These are phyloP conservation scores for Calliopsis andreniformis DNA, from an alignment of 1,140 invertebrate species.

Conservation along the genomic window DNA sequence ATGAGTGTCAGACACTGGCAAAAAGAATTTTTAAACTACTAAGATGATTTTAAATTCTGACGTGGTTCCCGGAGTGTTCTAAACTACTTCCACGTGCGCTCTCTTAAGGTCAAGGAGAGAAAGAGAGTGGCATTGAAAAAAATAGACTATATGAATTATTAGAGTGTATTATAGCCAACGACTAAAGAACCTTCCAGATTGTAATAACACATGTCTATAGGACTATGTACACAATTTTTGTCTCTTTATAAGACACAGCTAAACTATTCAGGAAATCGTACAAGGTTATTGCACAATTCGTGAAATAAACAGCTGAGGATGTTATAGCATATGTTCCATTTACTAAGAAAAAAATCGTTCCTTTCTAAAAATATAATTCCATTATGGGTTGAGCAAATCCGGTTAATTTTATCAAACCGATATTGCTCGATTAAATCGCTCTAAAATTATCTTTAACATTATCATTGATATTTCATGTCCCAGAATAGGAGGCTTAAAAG, in stretches of 20 bases:
- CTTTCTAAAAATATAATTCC: neutral
- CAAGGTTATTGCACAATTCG: constrained; percentile 18
- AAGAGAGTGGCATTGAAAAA: neutral
- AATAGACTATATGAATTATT: constrained; percentile 31
- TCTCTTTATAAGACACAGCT: neutral
- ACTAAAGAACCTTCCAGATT: constrained; percentile 6
- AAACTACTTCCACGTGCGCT: neutral
- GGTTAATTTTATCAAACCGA: neutral
- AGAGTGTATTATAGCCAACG: constrained; percentile 2
- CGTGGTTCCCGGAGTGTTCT: neutral
- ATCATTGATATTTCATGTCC: constrained; percentile 34
- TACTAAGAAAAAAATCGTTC: constrained; percentile 33
- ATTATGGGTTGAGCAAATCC: neutral
- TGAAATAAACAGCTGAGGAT: no score
- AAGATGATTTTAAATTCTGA: neutral
- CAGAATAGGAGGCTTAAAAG: neutral
- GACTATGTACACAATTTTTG: neutral
- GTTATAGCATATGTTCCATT: no score
- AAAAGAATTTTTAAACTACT: no score
- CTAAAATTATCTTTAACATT: constrained; percentile 34
- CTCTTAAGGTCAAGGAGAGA: constrained; percentile 24
- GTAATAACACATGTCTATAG: neutral
- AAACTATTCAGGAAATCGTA: neutral
- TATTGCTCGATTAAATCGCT: neutral
- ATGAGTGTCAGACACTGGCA: no score